Evolutionary conservation across 2,797 vertebrate species (phyloP).

Genomic region (Hyperoplus lanceolatus): DNA sequence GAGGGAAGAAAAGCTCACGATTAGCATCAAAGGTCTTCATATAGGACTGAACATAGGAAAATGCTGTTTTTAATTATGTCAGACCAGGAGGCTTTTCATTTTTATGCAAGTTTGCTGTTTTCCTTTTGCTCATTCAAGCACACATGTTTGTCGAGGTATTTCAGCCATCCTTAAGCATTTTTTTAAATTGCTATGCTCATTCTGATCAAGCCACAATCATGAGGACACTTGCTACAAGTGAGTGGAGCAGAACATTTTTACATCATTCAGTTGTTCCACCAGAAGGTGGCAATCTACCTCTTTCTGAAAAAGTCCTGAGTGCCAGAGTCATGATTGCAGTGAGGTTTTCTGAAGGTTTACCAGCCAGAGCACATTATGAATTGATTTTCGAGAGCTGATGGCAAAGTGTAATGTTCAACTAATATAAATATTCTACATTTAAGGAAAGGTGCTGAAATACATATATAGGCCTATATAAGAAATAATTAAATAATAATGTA

Average conservation of each 20-base stretch:
- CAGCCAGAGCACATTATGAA: slow-evolving; percentile 29
- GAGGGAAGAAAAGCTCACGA: background rate
- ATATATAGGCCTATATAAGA: background rate
- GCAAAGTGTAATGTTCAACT: slow-evolving; percentile 16
- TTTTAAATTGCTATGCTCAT: slow-evolving; percentile 6
- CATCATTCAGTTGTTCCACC: slow-evolving; percentile 44
- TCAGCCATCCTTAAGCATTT: background rate
- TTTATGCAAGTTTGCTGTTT: background rate
- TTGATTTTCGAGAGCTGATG: slow-evolving; percentile 22
- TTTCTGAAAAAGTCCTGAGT: slow-evolving; percentile 48
- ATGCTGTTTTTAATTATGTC: background rate
- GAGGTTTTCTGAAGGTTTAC: slow-evolving; percentile 38
- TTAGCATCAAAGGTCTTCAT: background rate
- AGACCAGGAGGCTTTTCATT: background rate
- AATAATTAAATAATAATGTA: slow-evolving; percentile 16
- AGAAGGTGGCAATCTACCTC: slow-evolving; percentile 77
- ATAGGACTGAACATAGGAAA: background rate
- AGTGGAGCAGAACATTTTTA: slow-evolving; percentile 5
- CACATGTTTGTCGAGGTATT: slow-evolving; percentile 2
- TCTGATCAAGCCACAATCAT: slow-evolving; percentile 24
- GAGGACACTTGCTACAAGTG: background rate
- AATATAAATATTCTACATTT: slow-evolving; percentile 20
- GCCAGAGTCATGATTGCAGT: slow-evolving; percentile 7
- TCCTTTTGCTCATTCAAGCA: background rate
- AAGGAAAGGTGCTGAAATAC: slow-evolving; percentile 9